Evolutionary conservation across 2,888 invertebrate genomes (phyloP).

Genomic region (Pegoplata infirma): DNA sequence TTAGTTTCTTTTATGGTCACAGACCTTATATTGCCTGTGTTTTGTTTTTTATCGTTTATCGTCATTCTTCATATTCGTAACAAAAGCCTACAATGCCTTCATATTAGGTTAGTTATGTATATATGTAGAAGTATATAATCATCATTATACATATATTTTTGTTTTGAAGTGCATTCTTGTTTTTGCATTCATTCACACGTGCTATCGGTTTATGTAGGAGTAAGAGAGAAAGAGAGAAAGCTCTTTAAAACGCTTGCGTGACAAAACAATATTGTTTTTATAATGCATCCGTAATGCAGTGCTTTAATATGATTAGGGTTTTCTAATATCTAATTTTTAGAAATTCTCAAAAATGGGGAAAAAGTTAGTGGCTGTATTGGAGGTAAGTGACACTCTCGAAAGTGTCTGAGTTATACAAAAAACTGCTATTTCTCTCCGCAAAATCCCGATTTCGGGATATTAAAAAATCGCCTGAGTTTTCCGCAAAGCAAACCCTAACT

Average conservation of each 20-base stretch:
- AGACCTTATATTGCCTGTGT: background rate
- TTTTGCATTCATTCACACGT: slow-evolving; percentile 45
- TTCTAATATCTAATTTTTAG: no score
- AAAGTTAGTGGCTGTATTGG: no score
- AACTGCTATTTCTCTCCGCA: no score
- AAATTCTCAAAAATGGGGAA: no score
- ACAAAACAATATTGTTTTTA: slow-evolving; percentile 37
- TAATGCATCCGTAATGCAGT: slow-evolving; percentile 7
- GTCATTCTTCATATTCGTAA: slow-evolving; percentile 27
- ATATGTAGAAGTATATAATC: background rate
- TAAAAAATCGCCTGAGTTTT: no score
- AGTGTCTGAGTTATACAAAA: no score
- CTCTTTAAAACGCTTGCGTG: slow-evolving; percentile 35
- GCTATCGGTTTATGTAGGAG: slow-evolving; percentile 6
- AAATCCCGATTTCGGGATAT: no score
- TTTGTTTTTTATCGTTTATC: slow-evolving; percentile 8
- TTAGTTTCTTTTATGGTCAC: background rate
- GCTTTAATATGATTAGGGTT: no score
- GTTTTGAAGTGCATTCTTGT: background rate
- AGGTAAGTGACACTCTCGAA: no score
- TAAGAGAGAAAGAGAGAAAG: slow-evolving; percentile 1
- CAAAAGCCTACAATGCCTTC: slow-evolving; percentile 12
- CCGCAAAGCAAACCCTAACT: no score
- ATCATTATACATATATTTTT: slow-evolving; percentile 1
- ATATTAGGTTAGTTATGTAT: slow-evolving; percentile 25